phyloP scores from a whole-genome alignment of 2,888 invertebrate species.

The Prenolepis imparis region DNA sequence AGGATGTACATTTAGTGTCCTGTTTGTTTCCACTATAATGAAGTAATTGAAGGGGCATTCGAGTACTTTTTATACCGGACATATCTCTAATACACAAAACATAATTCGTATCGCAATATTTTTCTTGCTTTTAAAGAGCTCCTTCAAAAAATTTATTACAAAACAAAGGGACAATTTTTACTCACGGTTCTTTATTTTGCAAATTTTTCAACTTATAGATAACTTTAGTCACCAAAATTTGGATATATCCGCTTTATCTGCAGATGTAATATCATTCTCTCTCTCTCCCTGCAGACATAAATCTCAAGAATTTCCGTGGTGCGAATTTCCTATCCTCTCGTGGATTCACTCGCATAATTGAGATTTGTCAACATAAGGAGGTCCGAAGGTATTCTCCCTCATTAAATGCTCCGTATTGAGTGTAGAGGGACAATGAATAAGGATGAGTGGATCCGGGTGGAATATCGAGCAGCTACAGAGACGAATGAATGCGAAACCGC shows the following conservation, averaged over 20 bases:
- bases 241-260: not conserved
- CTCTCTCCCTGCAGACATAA: not conserved
- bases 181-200: not conserved
- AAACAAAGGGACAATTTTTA: not conserved
- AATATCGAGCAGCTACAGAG: slow-evolving; percentile 63
- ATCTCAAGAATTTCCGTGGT: not conserved
- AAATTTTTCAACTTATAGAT: not conserved
- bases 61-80: not conserved
- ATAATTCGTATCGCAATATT: slow-evolving; percentile 5
- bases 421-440: slow-evolving; percentile 64
- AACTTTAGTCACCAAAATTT: not conserved
- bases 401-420: slow-evolving; percentile 40
- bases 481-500: slow-evolving; percentile 20
- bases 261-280: too few relatives aligned
- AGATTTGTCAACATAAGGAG: slow-evolving; percentile 26
- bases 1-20: slow-evolving; percentile 34
- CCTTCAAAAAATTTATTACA: not conserved
- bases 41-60: slow-evolving; percentile 17
- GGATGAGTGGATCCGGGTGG: slow-evolving; percentile 63
- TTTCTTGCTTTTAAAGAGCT: not conserved
- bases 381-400: slow-evolving; percentile 17
- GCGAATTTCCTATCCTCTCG: not conserved
- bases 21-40: slow-evolving; percentile 34
- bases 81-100: not conserved
- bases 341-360: slow-evolving; percentile 17